phyloP scores from a whole-genome alignment of 2,113 vertebrate genomes.

The Agapornis roseicollis region DNA sequence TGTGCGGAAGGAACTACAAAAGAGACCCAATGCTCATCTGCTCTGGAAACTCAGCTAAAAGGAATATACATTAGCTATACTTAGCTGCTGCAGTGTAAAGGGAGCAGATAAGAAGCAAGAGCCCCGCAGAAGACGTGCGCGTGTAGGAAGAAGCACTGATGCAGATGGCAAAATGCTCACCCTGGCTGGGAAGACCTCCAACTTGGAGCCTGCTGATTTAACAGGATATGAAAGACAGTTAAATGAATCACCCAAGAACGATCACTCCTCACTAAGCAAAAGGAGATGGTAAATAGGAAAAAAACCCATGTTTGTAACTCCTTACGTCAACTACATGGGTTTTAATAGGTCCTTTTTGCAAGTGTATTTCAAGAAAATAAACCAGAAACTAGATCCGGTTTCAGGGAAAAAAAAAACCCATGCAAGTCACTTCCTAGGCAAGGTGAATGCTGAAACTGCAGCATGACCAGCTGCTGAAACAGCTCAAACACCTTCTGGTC shows the following conservation, averaged over 20 bases:
- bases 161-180: slow-evolving; percentile 11
- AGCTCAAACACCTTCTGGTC: neutral
- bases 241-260: slow-evolving; percentile 29
- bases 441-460: neutral
- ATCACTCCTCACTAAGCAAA: neutral
- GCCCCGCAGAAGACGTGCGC: neutral
- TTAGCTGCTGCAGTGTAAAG: neutral
- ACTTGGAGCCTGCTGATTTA: neutral
- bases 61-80: neutral
- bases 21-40: neutral
- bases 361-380: neutral
- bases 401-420: rapidly evolving
- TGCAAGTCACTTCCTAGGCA: neutral
- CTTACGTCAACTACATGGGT: neutral
- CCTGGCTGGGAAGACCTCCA: slow-evolving; percentile 29
- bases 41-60: neutral
- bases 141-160: neutral
- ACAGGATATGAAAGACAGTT: neutral
- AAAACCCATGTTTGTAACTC: neutral
- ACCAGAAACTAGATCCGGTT: neutral
- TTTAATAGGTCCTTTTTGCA: neutral
- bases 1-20: neutral
- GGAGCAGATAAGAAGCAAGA: neutral
- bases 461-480: neutral
- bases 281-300: neutral